Conservation (phyloP, 2,888 invertebrate species). For the Clanis bilineata region DNA sequence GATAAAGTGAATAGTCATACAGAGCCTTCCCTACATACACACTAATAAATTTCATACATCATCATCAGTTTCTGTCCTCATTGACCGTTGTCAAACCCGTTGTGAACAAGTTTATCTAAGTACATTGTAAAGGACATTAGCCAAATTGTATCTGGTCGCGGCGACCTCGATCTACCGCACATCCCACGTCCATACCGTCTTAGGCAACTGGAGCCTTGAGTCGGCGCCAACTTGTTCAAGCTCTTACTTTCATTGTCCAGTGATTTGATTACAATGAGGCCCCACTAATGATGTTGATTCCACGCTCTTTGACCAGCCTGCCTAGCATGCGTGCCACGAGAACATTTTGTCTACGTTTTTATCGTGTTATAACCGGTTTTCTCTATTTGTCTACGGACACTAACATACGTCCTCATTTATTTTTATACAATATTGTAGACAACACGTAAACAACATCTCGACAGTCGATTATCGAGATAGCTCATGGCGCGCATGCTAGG, state of each 20-base stretch:
- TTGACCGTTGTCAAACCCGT: not conserved
- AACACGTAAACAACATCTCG: no score
- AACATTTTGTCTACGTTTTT: no score
- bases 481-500: no score
- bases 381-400: no score
- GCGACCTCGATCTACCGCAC: conserved; percentile 53
- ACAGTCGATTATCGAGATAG: no score
- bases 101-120: conserved; percentile 21
- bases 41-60: not conserved
- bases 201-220: conserved; percentile 65
- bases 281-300: conserved; percentile 25
- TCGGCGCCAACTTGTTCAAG: conserved; percentile 59
- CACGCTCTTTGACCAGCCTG: not conserved
- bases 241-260: conserved; percentile 73
- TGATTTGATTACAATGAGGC: conserved; percentile 62
- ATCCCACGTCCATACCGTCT: conserved; percentile 62
- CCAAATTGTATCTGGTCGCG: conserved; percentile 12
- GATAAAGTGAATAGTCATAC: no score
- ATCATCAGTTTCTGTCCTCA: not conserved
- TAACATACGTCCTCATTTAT: no score
- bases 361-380: no score
- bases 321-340: no score
- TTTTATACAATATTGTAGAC: no score
- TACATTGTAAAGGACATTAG: conserved; percentile 20
- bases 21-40: not conserved